Evolutionary conservation across 2,113 vertebrate genomes (phyloP).

Genomic region (Benitochromis conjunctus): DNA sequence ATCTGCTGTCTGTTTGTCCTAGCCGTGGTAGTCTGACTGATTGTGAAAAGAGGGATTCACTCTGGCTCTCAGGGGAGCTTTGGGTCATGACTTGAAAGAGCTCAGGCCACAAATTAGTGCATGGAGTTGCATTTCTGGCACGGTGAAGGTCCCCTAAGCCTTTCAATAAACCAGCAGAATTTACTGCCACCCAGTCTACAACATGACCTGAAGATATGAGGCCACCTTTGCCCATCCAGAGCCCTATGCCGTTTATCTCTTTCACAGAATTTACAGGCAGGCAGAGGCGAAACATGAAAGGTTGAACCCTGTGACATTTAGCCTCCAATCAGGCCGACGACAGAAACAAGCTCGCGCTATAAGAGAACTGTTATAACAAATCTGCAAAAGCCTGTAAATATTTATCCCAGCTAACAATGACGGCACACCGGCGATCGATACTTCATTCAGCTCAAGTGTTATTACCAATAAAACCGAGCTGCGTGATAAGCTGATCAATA

Average conservation of each 20-base stretch:
- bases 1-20: conserved; percentile 26
- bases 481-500: conserved; percentile 42
- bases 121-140: neutral
- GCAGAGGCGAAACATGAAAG: neutral
- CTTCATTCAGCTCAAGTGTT: conserved; percentile 59
- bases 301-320: neutral
- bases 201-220: neutral
- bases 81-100: conserved; percentile 41
- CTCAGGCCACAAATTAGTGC: conserved; percentile 26
- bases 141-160: neutral
- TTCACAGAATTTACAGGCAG: neutral
- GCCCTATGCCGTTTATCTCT: neutral
- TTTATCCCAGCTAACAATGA: conserved; percentile 51
- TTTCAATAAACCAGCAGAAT: conserved; percentile 8
- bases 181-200: neutral
- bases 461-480: conserved; percentile 45
- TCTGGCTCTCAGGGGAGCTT: neutral
- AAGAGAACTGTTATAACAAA: conserved; percentile 30
- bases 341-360: neutral
- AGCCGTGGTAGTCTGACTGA: conserved; percentile 20
- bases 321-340: neutral
- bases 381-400: conserved; percentile 45
- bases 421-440: conserved; percentile 39
- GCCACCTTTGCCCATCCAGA: neutral
- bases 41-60: conserved; percentile 29